phyloP scores from a whole-genome alignment of 64 coral and sea anemone species.

The Pocillopora verrucosa region DNA sequence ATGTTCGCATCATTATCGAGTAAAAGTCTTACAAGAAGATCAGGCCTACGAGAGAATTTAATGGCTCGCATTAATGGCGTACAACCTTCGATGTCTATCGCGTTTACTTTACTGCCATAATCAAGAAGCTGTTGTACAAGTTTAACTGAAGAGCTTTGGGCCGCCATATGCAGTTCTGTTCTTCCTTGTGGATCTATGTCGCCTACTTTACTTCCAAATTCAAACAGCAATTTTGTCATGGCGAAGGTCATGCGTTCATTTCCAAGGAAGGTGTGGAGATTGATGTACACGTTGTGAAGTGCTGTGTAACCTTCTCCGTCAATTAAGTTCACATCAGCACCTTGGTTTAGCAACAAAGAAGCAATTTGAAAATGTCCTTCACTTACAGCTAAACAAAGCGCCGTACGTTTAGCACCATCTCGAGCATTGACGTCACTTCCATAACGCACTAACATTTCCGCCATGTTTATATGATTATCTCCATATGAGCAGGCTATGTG shows the following conservation, averaged over 20 bases:
- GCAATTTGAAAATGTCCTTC: constrained; percentile 45
- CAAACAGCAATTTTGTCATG: constrained; percentile 39
- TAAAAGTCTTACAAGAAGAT: constrained; percentile 53
- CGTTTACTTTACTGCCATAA: constrained; percentile 53
- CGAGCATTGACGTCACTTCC: constrained; percentile 55
- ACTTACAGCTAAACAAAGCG: constrained; percentile 57
- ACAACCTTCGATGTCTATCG: constrained; percentile 64
- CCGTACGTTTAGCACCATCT: constrained; percentile 60
- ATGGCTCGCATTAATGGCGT: constrained; percentile 66
- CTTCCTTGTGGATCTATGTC: constrained; percentile 53
- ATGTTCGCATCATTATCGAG: constrained; percentile 61
- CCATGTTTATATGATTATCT: constrained; percentile 40
- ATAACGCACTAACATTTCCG: constrained; percentile 51
- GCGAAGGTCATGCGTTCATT: constrained; percentile 37
- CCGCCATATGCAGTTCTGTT: constrained; percentile 71
- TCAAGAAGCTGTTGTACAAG: constrained; percentile 61
- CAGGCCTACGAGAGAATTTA: constrained; percentile 57
- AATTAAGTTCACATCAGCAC: constrained; percentile 46
- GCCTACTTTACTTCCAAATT: constrained; percentile 43
- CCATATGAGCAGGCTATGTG: constrained; percentile 75
- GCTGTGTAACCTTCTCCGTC: constrained; percentile 51
- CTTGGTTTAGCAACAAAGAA: constrained; percentile 38
- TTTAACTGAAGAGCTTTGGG: constrained; percentile 45
- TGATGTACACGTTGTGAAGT: constrained; percentile 52
- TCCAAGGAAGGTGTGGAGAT: constrained; percentile 37